These are phyloP conservation scores for Crenuchus spilurus DNA, from an alignment of 2,797 vertebrate species.

Conservation along the genomic window DNA sequence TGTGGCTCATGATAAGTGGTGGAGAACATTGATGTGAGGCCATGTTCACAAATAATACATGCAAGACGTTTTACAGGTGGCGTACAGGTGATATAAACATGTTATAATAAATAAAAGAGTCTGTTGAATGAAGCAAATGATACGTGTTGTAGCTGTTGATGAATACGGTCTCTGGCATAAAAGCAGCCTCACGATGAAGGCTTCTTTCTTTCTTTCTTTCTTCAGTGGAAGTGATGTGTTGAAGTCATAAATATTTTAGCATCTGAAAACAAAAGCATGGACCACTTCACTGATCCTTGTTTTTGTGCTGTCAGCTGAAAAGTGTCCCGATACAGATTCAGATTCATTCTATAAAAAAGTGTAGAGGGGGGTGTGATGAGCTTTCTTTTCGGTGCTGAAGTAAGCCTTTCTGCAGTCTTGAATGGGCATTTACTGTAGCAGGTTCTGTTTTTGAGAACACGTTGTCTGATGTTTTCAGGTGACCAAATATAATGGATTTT, in stretches of 20 bases:
- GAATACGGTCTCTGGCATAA: not conserved
- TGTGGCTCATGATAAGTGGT: not conserved
- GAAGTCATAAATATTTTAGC: constrained; percentile 9
- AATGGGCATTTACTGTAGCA: not conserved
- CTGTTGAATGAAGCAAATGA: not conserved
- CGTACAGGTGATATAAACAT: not conserved
- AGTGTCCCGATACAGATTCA: not conserved
- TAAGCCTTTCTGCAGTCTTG: not conserved
- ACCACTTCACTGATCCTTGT: constrained; percentile 19
- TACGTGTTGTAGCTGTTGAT: not conserved
- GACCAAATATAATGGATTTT: constrained; percentile 21
- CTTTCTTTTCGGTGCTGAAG: not conserved
- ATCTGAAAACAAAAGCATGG: constrained; percentile 5
- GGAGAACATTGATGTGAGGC: not conserved
- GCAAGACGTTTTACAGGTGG: not conserved
- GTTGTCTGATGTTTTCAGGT: constrained; percentile 4
- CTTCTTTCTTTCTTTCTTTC: not conserved
- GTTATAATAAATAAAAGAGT: not conserved
- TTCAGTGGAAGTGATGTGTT: not conserved
- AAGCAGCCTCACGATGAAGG: not conserved
- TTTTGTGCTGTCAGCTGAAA: constrained; percentile 22
- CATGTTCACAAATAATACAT: not conserved
- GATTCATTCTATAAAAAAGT: constrained; percentile 9
- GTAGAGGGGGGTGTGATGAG: constrained; percentile 9
- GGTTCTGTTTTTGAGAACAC: not conserved